Evolutionary conservation across 2,888 invertebrate species (phyloP).

Genomic region (Dicyrtomina minuta): DNA sequence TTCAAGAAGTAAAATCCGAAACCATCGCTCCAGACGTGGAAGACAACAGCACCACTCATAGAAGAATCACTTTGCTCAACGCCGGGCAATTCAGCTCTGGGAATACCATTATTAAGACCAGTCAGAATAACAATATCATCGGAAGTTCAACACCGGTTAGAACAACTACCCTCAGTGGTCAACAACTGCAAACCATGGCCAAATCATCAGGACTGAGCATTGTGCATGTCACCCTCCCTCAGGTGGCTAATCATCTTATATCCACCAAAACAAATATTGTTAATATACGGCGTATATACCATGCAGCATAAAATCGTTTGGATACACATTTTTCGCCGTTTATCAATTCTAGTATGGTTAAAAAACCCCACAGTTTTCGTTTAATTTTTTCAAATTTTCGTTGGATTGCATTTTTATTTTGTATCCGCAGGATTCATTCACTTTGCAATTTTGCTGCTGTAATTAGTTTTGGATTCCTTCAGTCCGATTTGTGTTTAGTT

Average conservation of each 20-base stretch:
- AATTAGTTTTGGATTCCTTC: too few species aligned
- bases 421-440: too few species aligned
- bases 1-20: conserved; percentile 49
- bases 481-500: too few species aligned
- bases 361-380: too few species aligned
- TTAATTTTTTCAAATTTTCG: too few species aligned
- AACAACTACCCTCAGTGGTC: conserved; percentile 47
- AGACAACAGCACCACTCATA: conserved; percentile 8
- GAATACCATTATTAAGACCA: conserved; percentile 16
- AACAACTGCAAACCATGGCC: conserved; percentile 53
- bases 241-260: conserved; percentile 54
- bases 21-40: conserved; percentile 25
- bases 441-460: too few species aligned
- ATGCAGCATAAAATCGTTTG: too few species aligned
- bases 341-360: too few species aligned
- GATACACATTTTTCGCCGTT: too few species aligned
- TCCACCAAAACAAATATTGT: conserved; percentile 38
- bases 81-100: conserved; percentile 7
- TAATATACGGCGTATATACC: too few species aligned
- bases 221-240: conserved; percentile 79
- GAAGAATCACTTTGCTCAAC: conserved; percentile 25
- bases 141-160: conserved; percentile 44
- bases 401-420: too few species aligned
- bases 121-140: conserved; percentile 26
- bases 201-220: conserved; percentile 68